Conservation (phyloP, 2,888 invertebrate species). For the Exocentrus adspersus region DNA sequence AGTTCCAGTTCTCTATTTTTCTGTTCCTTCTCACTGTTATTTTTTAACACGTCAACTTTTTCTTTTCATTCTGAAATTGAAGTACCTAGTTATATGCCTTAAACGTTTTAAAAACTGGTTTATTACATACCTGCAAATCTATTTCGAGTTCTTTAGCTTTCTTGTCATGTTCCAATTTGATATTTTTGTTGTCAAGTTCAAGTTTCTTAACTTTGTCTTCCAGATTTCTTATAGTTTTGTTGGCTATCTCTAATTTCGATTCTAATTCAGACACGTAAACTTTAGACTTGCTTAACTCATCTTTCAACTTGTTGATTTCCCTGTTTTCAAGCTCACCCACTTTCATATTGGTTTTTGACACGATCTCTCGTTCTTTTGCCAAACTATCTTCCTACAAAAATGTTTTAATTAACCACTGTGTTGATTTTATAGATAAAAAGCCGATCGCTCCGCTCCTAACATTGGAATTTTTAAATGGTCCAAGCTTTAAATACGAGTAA, state of each 20-base stretch:
- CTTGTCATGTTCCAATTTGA: conserved; percentile 72
- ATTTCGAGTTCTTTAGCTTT: conserved; percentile 63
- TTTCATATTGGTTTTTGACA: conserved; percentile 55
- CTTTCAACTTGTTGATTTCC: conserved; percentile 56
- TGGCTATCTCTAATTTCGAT: conserved; percentile 57
- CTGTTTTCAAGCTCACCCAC: conserved; percentile 50
- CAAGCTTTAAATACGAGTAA: too few relatives aligned
- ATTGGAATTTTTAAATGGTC: too few relatives aligned
- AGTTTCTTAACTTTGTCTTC: conserved; percentile 70
- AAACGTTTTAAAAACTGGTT: neutral
- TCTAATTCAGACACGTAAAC: conserved; percentile 54
- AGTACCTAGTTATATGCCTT: conserved; percentile 17
- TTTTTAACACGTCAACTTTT: conserved; percentile 73
- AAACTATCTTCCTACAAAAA: conserved; percentile 64
- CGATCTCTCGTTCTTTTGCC: conserved; percentile 64
- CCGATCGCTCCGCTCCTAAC: too few relatives aligned
- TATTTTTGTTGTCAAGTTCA: conserved; percentile 71
- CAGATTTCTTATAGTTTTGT: conserved; percentile 50
- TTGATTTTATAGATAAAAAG: too few relatives aligned
- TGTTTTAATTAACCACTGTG: too few relatives aligned
- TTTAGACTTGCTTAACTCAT: conserved; percentile 55
- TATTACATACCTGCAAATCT: conserved; percentile 54
- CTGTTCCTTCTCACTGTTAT: conserved; percentile 77
- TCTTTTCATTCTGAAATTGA: conserved; percentile 69
- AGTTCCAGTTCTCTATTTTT: conserved; percentile 83